Conservation (phyloP, 2,113 vertebrate species). For the Parus major region DNA sequence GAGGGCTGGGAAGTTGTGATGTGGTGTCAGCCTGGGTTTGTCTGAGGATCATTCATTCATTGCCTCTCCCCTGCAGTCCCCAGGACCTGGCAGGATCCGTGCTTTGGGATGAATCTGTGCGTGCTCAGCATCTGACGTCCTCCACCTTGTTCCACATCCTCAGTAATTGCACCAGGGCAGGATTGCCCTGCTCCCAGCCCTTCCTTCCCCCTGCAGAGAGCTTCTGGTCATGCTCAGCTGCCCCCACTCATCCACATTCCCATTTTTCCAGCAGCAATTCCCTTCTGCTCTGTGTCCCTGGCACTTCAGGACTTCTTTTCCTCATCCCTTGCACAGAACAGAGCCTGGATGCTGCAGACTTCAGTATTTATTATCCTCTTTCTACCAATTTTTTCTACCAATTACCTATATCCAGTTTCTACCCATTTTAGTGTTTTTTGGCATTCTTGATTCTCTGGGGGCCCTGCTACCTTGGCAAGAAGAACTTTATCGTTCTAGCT, state of each 20-base stretch:
- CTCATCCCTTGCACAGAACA: not conserved
- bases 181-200: not conserved
- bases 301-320: not conserved
- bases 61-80: not conserved
- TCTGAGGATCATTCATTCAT: accelerated
- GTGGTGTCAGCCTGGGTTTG: not conserved
- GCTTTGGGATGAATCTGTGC: accelerated
- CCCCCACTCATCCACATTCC: not conserved
- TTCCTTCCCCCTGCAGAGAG: not conserved
- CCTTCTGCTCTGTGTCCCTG: not conserved
- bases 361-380: not conserved
- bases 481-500: not conserved
- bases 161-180: not conserved
- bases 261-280: not conserved
- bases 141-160: not conserved
- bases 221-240: not conserved
- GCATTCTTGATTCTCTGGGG: not conserved
- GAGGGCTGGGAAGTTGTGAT: not conserved
- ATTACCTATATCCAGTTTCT: not conserved
- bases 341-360: not conserved
- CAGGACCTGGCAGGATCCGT: not conserved
- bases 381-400: too few species aligned
- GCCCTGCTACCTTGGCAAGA: not conserved
- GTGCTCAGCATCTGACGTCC: not conserved
- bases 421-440: not conserved